Conservation (phyloP, 2,113 vertebrate genomes). For the Podiceps cristatus region DNA sequence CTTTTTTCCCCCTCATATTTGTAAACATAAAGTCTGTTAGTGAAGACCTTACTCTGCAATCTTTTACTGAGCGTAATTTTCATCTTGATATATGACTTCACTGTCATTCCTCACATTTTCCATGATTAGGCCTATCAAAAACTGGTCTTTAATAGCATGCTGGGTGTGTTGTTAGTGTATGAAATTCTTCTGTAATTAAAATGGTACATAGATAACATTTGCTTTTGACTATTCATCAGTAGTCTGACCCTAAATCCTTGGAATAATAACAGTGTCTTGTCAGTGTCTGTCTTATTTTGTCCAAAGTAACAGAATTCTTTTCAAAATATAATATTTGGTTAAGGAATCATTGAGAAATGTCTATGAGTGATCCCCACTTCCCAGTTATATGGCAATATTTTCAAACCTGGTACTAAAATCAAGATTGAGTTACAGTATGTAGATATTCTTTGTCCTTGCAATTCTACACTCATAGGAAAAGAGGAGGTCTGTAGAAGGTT, state of each 20-base stretch:
- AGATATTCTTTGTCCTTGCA: background rate
- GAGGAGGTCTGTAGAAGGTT: background rate
- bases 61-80: background rate
- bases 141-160: background rate
- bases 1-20: background rate
- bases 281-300: background rate
- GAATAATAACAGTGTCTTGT: background rate
- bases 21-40: background rate
- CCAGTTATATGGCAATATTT: background rate
- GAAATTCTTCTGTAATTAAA: background rate
- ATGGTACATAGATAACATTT: background rate
- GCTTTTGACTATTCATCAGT: background rate
- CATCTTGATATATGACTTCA: background rate
- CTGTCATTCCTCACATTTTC: background rate
- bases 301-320: background rate
- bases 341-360: background rate
- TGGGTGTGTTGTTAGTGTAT: background rate
- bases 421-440: background rate
- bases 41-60: background rate
- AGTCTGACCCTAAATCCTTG: background rate
- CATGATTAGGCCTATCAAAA: background rate
- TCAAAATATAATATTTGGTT: background rate
- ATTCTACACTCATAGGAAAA: background rate
- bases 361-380: background rate
- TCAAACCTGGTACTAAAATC: background rate